Evolutionary conservation across 2,113 vertebrate species (phyloP).

Genomic region (Baryphthengus martii): DNA sequence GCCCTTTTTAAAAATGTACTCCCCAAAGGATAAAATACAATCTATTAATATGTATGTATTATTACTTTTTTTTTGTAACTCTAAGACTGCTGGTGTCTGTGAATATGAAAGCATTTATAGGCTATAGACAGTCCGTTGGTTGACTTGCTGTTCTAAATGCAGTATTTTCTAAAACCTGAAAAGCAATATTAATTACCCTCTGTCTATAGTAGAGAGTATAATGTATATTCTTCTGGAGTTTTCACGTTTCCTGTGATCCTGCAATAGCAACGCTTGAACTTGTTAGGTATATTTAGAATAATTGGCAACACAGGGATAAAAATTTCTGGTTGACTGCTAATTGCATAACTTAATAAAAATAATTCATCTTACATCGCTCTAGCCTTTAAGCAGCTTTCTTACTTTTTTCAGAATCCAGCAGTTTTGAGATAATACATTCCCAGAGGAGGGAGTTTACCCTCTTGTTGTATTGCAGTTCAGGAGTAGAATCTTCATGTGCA

Average conservation of each 20-base stretch:
- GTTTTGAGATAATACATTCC: neutral
- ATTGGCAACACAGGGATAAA: slow-evolving; percentile 28
- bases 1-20: slow-evolving; percentile 76
- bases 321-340: slow-evolving; percentile 38
- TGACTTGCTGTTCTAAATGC: slow-evolving; percentile 72
- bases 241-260: slow-evolving; percentile 48
- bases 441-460: neutral
- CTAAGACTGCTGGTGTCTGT: slow-evolving; percentile 74
- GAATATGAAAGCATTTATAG: slow-evolving; percentile 74
- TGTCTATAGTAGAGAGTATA: slow-evolving; percentile 50
- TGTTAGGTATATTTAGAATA: slow-evolving; percentile 42
- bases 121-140: slow-evolving; percentile 64
- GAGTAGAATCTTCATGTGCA: neutral
- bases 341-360: slow-evolving; percentile 55
- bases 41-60: slow-evolving; percentile 77
- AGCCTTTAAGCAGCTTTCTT: neutral
- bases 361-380: neutral
- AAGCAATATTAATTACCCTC: slow-evolving; percentile 77
- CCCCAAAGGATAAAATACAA: slow-evolving; percentile 76
- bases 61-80: slow-evolving; percentile 74
- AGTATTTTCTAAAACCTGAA: slow-evolving; percentile 76
- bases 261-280: slow-evolving; percentile 29
- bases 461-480: neutral
- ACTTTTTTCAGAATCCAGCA: neutral
- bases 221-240: slow-evolving; percentile 35